A percentile compares a stretch with the other conserved stretches of the same genome.
phyloP scores from a whole-genome alignment of 2,797 vertebrate species.

The Stomatorhinus walkeri region DNA sequence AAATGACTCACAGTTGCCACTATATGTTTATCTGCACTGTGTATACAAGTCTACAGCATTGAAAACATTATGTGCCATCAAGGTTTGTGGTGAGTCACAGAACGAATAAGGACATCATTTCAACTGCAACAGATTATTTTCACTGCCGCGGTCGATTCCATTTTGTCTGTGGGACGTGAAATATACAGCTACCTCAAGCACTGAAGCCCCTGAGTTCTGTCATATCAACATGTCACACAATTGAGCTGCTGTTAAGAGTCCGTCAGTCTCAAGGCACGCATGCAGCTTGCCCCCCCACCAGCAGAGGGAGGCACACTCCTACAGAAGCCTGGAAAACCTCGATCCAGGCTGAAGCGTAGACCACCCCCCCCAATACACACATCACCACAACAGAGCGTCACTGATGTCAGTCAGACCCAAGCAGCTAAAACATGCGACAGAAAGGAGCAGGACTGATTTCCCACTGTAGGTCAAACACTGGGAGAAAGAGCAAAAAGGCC shows the following conservation, averaged over 20 bases:
- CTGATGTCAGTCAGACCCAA: constrained; percentile 26
- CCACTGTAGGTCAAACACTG: not conserved
- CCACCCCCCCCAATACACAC: not conserved
- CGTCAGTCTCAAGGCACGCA: not conserved
- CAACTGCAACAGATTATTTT: not conserved
- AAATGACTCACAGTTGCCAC: not conserved
- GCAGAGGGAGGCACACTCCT: constrained; percentile 20
- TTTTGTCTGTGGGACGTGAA: not conserved
- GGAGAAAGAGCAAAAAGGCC: not conserved
- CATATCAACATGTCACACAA: not conserved
- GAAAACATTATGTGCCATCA: not conserved
- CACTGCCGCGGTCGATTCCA: not conserved
- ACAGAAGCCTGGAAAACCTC: not conserved
- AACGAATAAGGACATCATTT: not conserved
- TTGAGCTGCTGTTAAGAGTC: not conserved
- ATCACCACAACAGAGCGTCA: not conserved
- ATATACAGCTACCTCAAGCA: not conserved
- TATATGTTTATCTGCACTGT: not conserved
- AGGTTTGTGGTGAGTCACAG: not conserved
- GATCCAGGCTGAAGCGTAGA: not conserved
- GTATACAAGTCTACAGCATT: not conserved
- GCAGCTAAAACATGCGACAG: not conserved
- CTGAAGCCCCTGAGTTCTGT: not conserved
- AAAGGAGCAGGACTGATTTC: not conserved
- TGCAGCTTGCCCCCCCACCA: constrained; percentile 19